phyloP scores from a whole-genome alignment of 1,140 invertebrate species.

The Micrasema minimum region DNA sequence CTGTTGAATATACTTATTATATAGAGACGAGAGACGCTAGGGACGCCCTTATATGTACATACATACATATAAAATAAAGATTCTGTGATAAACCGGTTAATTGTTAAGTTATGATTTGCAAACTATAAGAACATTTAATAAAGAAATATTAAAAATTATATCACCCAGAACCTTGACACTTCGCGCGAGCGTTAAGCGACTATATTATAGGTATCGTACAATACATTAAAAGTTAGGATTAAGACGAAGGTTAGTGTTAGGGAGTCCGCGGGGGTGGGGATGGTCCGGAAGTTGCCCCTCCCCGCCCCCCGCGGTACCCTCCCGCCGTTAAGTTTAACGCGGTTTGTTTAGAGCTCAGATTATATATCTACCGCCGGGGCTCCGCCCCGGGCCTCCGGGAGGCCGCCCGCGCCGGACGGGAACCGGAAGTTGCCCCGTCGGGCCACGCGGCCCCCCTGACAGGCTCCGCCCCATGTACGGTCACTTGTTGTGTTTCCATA shows the following conservation, averaged over 20 bases:
- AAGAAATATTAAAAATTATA: conserved; percentile 35
- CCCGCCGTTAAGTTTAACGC: conserved; percentile 18
- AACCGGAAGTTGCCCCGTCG: conserved; percentile 36
- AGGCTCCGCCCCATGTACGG: background rate
- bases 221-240: conserved; percentile 23
- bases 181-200: conserved; percentile 26
- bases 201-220: too few relatives aligned
- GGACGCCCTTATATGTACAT: conserved; percentile 36
- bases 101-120: conserved; percentile 69
- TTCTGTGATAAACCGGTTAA: conserved; percentile 69
- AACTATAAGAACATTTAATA: conserved; percentile 35
- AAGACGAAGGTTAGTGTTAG: conserved; percentile 44
- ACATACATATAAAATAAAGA: conserved; percentile 56
- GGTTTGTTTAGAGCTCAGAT: conserved; percentile 19
- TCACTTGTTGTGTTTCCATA: conserved; percentile 14
- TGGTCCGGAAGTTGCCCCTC: conserved; percentile 27
- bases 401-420: background rate
- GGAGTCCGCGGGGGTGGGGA: conserved; percentile 1
- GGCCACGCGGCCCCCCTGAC: background rate
- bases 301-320: background rate
- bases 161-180: conserved; percentile 12
- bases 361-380: conserved; percentile 2
- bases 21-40: conserved; percentile 39
- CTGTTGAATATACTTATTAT: conserved; percentile 48
- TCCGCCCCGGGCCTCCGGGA: background rate